Conservation (phyloP, 37 sponge, comb jelly and placozoan genomes). For the Beroe forskalii region DNA sequence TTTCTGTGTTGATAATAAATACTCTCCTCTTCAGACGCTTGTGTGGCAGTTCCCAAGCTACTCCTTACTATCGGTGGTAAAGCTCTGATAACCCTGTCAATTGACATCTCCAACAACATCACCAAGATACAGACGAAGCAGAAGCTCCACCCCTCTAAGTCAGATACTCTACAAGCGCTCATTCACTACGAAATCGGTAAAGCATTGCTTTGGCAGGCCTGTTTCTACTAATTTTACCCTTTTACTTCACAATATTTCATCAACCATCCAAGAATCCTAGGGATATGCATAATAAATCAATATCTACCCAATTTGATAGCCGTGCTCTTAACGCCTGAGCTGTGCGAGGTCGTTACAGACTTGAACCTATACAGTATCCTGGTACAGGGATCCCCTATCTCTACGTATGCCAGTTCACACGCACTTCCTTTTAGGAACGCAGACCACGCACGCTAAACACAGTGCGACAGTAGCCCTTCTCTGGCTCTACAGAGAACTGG, state of each 20-base stretch:
- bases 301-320: no score
- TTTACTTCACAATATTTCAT: background rate
- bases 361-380: no score
- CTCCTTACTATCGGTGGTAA: constrained; percentile 20
- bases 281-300: no score
- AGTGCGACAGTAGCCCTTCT: background rate
- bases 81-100: background rate
- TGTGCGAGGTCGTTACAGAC: no score
- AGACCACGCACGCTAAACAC: constrained; percentile 28
- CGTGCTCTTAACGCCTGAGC: no score
- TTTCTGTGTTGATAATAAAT: no score
- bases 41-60: constrained; percentile 1
- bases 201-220: no score
- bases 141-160: constrained; percentile 29
- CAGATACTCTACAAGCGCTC: constrained; percentile 20
- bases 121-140: constrained; percentile 1
- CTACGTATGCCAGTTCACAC: no score
- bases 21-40: constrained; percentile 10
- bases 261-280: background rate
- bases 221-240: no score
- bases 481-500: constrained; percentile 24
- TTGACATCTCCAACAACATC: constrained; percentile 59
- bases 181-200: constrained; percentile 24
- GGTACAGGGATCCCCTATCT: no score
- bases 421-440: background rate